Percentiles rank a stretch among this genome's conserved stretches.
These are phyloP conservation scores for Erythrolamprus reginae DNA, from an alignment of 2,113 vertebrate genomes.

Conservation along the genomic window DNA sequence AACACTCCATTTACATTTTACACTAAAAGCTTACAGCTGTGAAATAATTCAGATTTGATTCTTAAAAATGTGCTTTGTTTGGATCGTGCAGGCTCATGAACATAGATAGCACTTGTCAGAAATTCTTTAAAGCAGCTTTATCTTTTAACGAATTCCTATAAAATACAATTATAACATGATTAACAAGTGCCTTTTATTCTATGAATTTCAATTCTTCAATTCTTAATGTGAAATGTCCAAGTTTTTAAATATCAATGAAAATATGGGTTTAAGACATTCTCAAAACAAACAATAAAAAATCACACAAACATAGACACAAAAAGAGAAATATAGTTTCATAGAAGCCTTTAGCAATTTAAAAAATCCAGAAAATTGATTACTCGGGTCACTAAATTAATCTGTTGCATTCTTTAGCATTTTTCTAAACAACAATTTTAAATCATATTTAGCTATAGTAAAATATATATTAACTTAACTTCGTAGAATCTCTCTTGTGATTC, in stretches of 20 bases:
- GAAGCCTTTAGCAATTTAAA: neutral
- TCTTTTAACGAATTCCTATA: neutral
- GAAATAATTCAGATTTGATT: neutral
- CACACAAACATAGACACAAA: neutral
- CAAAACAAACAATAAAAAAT: neutral
- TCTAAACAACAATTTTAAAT: slow-evolving; percentile 38
- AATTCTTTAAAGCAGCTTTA: neutral
- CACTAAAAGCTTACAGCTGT: neutral
- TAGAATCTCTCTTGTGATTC: slow-evolving; percentile 52
- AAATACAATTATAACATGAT: neutral
- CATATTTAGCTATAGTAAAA: slow-evolving; percentile 50
- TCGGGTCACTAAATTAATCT: slow-evolving; percentile 36
- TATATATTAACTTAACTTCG: slow-evolving; percentile 49
- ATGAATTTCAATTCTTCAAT: neutral
- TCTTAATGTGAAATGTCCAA: neutral
- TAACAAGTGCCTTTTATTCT: neutral
- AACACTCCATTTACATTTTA: neutral
- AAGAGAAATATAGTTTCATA: neutral
- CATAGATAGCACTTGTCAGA: neutral
- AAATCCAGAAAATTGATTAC: neutral
- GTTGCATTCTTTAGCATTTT: slow-evolving; percentile 23
- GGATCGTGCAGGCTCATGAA: neutral
- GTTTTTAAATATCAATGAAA: neutral
- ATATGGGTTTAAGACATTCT: neutral
- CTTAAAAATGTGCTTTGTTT: neutral